Conservation (phyloP, 1,140 invertebrate genomes). For the Colletes latitarsis region DNA sequence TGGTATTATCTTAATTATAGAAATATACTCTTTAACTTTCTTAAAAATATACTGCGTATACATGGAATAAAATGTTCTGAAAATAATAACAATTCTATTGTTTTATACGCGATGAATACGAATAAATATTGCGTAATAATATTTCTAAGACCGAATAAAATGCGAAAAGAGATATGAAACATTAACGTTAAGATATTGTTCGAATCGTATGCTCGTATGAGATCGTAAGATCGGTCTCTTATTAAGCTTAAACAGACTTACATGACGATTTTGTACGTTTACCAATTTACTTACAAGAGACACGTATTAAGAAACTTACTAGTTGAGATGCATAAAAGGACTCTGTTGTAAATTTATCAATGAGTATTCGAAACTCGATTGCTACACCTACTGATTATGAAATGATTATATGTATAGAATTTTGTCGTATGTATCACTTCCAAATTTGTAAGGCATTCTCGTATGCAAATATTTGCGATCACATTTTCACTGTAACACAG, state of each 20-base stretch:
- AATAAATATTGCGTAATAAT: conserved; percentile 7
- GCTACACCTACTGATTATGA: neutral
- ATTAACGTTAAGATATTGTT: neutral
- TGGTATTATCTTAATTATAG: neutral
- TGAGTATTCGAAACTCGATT: conserved; percentile 4
- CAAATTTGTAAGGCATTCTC: conserved; percentile 1
- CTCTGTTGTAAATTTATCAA: neutral
- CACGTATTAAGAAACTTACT: neutral
- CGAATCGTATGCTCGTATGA: neutral
- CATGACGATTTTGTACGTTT: conserved; percentile 15
- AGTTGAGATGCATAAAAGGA: neutral
- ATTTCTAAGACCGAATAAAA: neutral
- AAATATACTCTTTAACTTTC: neutral
- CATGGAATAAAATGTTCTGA: conserved; percentile 12
- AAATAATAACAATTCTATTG: conserved; percentile 3
- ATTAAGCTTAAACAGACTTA: conserved; percentile 16
- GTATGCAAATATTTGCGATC: neutral
- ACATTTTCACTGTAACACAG: neutral
- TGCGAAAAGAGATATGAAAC: neutral
- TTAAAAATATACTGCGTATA: conserved; percentile 16
- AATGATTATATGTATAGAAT: conserved; percentile 1
- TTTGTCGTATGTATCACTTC: neutral
- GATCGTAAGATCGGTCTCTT: conserved; percentile 22
- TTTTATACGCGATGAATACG: neutral
- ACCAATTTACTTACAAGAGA: neutral